Evolutionary conservation across 2,888 invertebrate genomes (phyloP).

Genomic region (Bembecia ichneumoniformis): DNA sequence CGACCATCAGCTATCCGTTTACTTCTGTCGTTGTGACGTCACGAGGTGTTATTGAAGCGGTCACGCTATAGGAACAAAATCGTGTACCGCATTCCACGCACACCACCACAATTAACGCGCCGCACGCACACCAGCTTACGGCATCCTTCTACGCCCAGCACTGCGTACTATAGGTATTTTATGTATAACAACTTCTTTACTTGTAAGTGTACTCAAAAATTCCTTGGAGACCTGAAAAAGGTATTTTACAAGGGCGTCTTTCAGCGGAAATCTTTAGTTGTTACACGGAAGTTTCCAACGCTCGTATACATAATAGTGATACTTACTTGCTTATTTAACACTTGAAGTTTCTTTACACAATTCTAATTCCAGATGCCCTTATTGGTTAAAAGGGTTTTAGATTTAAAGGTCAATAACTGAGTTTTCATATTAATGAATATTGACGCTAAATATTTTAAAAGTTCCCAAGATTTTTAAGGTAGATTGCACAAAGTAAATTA

Average conservation of each 20-base stretch:
- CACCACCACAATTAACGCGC: slow-evolving; percentile 17
- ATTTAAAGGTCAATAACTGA: too few species aligned
- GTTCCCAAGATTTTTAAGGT: too few species aligned
- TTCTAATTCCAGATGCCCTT: too few species aligned
- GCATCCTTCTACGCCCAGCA: slow-evolving; percentile 38
- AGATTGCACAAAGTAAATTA: too few species aligned
- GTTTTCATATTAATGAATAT: too few species aligned
- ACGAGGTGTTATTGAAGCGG: slow-evolving; percentile 10
- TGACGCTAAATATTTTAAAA: too few species aligned
- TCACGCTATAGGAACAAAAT: slow-evolving; percentile 6
- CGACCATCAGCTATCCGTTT: too few species aligned
- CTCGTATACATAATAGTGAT: slow-evolving; percentile 22
- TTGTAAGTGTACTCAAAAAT: slow-evolving; percentile 38
- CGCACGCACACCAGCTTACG: slow-evolving; percentile 33
- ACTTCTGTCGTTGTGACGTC: slow-evolving; percentile 20
- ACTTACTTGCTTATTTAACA: too few species aligned
- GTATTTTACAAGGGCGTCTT: slow-evolving; percentile 61
- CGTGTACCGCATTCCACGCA: slow-evolving; percentile 39
- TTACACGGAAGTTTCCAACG: slow-evolving; percentile 46
- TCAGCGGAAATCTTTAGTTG: slow-evolving; percentile 48
- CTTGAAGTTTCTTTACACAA: too few species aligned
- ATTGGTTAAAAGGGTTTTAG: too few species aligned
- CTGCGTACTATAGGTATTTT: slow-evolving; percentile 28
- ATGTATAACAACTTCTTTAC: slow-evolving; percentile 22
- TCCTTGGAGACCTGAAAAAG: slow-evolving; percentile 61